Evolutionary conservation across 2,113 vertebrate genomes (phyloP), one percentile per base, ranked within the genome.

Genomic region (Paracanthobrama guichenoti): DNA sequence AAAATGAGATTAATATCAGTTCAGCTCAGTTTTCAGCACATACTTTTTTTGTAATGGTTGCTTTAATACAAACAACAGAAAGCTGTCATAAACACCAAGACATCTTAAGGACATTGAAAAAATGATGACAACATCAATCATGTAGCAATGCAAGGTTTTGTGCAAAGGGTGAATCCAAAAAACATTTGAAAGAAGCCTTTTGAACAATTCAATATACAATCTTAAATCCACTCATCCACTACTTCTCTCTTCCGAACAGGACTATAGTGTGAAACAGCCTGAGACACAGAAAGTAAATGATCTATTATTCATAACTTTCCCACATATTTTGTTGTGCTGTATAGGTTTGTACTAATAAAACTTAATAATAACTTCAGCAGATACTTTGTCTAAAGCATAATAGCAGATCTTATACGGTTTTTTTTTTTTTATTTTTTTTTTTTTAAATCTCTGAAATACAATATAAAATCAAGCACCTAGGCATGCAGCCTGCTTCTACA

Each of bases 1-100:
- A 46, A 79, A 79, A 64, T 64, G 7, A 62, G n/a, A 28, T 14
- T 28, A 46, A 79, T 79, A 44, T 39, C 53, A 39, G 53, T 59
- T 20, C 22, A 72, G n/a, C 28, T 26, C 8, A 5, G 39, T 79
- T 64, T 79, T 79, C 39, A 46, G 14, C 22, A 26, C 57, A 20
- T 62, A 28, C 20, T 6, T 26, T 46, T 28, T 39, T 42, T 44
- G 22, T 46, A 46, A 79, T 62, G 39, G 57, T 62, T 62, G 55
- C 59, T 62, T 79, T 28, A 53, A 71, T 71, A 67, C 44, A 60
- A 46, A 73, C n/a, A 28, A 18, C n/a, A 28, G 13, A 82, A 79
- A 76, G 39, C 20, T 53, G 22, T 42, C 7, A 42, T 39, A 42
- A 42, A 24, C 28, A 76, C 31, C 2, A n/a, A 35, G 4, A 24